Evolutionary conservation across 1,140 invertebrate species (phyloP).

Genomic region (Mercenaria mercenaria): DNA sequence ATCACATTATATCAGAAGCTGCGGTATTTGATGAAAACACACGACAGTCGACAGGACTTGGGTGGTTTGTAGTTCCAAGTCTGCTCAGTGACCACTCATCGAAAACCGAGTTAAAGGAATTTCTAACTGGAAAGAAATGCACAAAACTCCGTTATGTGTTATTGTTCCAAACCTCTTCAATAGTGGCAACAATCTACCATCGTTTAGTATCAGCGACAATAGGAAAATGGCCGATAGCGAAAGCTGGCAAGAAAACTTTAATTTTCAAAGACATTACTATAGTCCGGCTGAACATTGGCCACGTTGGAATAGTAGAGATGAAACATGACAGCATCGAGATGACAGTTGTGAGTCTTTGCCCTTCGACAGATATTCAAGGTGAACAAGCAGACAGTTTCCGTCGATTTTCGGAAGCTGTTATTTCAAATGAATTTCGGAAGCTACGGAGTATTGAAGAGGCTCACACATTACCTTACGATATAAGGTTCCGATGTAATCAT

Average conservation of each 20-base stretch:
- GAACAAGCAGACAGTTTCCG: background rate
- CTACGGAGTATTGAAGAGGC: background rate
- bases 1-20: constrained; percentile 42
- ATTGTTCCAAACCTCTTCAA: background rate
- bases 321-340: background rate
- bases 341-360: background rate
- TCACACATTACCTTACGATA: background rate
- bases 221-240: background rate
- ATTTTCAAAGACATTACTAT: background rate
- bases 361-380: background rate
- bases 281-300: background rate
- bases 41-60: background rate
- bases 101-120: background rate
- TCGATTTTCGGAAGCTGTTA: background rate
- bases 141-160: background rate
- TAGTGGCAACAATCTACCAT: background rate
- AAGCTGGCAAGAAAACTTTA: background rate
- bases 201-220: background rate
- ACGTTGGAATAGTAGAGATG: background rate
- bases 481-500: background rate
- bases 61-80: background rate
- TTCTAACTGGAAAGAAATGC: background rate
- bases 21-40: background rate
- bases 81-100: background rate
- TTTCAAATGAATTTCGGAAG: background rate